Conservation (phyloP, 2,797 vertebrate species). For the Cynopterus sphinx region DNA sequence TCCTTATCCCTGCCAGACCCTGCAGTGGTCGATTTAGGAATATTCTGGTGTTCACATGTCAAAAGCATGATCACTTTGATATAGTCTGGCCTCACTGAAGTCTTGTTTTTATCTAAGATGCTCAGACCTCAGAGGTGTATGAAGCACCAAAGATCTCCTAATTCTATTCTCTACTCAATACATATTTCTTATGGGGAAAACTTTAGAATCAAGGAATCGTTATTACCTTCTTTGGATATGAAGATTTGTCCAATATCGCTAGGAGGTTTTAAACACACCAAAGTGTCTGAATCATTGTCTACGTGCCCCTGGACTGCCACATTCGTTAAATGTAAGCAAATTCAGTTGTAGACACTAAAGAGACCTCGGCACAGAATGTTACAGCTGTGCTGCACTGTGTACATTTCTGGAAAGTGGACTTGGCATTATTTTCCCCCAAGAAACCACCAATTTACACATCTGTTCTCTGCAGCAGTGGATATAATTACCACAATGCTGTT, state of each 20-base stretch:
- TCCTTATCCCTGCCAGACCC: not conserved
- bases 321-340: not conserved
- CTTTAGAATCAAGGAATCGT: not conserved
- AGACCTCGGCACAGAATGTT: conserved; percentile 1
- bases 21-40: not conserved
- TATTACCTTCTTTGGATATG: not conserved
- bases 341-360: not conserved
- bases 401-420: conserved; percentile 73
- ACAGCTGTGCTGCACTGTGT: conserved; percentile 65
- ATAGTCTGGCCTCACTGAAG: not conserved
- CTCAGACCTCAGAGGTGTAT: not conserved
- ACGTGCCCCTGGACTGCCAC: not conserved
- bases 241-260: not conserved
- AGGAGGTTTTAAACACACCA: not conserved
- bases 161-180: not conserved
- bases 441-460: conserved; percentile 79
- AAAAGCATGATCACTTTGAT: not conserved
- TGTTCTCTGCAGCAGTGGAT: conserved; percentile 69
- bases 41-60: not conserved
- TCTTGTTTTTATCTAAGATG: not conserved
- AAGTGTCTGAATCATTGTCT: not conserved
- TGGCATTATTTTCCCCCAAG: conserved; percentile 70
- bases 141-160: not conserved
- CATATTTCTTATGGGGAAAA: not conserved
- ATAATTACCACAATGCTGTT: conserved; percentile 75